Percentiles rank a stretch among this genome's conserved stretches.
Conservation (phyloP, 1,140 invertebrate species). For the Pristionchus pacificus region DNA sequence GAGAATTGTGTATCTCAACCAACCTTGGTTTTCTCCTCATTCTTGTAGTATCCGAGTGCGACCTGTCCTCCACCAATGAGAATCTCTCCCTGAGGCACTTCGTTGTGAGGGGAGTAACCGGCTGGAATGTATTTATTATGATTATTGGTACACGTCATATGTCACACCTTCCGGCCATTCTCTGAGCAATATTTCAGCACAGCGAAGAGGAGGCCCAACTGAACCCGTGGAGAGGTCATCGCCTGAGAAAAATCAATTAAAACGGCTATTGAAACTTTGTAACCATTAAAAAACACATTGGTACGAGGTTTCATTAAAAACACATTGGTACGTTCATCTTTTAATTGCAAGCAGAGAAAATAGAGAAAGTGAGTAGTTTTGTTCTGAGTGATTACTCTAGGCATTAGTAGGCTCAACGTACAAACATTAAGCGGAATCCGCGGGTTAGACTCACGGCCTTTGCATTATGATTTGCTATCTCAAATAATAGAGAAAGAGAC, state of each 20-base stretch:
- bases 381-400: too few relatives aligned
- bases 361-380: too few relatives aligned
- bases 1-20: neutral
- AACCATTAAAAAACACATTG: neutral
- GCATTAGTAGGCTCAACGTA: too few relatives aligned
- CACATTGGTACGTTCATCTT: too few relatives aligned
- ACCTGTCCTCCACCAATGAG: slow-evolving; percentile 84
- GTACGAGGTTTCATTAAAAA: too few relatives aligned
- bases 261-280: neutral
- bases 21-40: slow-evolving; percentile 73
- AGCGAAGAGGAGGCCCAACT: slow-evolving; percentile 81
- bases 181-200: slow-evolving; percentile 78
- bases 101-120: slow-evolving; percentile 79
- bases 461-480: too few relatives aligned
- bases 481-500: slow-evolving; percentile 48
- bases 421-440: too few relatives aligned
- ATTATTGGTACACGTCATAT: neutral
- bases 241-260: slow-evolving; percentile 36
- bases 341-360: too few relatives aligned
- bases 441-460: too few relatives aligned
- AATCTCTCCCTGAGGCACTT: slow-evolving; percentile 86
- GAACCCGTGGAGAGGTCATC: slow-evolving; percentile 73
- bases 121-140: slow-evolving; percentile 54
- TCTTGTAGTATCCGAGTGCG: slow-evolving; percentile 87
- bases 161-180: slow-evolving; percentile 86